Base-by-base conservation (phyloP, 2,888 invertebrate genomes). In the Chrysolina oricalcia region DNA sequence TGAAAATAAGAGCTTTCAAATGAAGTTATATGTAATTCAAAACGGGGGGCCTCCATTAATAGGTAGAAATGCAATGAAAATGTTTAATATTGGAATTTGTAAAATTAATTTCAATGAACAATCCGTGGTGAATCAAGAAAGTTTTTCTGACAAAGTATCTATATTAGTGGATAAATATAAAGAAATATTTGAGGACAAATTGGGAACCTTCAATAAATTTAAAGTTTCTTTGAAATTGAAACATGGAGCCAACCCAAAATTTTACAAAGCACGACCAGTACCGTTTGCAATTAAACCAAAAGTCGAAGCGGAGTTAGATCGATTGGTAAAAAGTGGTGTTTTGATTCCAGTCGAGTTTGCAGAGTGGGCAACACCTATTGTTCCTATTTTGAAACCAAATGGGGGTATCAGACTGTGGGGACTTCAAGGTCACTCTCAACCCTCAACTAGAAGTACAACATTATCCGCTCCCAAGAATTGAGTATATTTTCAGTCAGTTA, bases 11-110 rank as follows among this genome's bases (percentile, higher is more conserved):
- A 13, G 17, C 46, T 63, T 69, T 63, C 63, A 17, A 15, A 56
- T 75, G 62, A 77, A 77, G 72, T 56, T 65, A 19, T 75, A 77
- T 74, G 64, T 74, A 4, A 56, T 74, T 62, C 63, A 66, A 69
- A 71, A 77, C 27, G 77, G 77, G 11, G 74, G 74, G 8, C 77
- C 75, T 19, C 77, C 77, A 5, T 66, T 75, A 23, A 66, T 78
- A 15, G 75, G 75, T 50, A 48, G 75, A 56, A 78, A 78, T 64
- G 72, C 53, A 2, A 56, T 78, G 64, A 62, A 19, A 40, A 75
- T 73, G 73, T 62, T 77, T 40, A 46, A 69, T 65, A 59, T 78
- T 40, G 74, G 76, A 4, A 69, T 78, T 41, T 27, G 70, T 41
- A 77, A 70, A 73, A 53, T 74, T 21, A 62, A 67, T 13, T 21